A percentile compares a stretch with the other conserved stretches of the same genome.
Conservation (phyloP, 2,797 vertebrate species). For the Sternotherus odoratus region DNA sequence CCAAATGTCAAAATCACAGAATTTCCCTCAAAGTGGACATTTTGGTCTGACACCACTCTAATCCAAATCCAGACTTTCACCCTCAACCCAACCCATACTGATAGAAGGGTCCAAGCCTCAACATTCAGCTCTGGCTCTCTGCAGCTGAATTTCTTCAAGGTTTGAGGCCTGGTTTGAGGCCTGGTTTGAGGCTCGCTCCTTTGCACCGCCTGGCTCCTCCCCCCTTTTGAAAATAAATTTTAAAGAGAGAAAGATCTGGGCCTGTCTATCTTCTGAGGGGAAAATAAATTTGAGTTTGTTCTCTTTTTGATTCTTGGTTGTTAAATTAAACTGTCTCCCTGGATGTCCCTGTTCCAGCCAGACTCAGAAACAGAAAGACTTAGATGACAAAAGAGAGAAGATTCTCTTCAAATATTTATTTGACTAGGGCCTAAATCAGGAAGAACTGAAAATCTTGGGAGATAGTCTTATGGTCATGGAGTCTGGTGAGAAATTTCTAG, state of each 20-base stretch:
- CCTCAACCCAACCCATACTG: too few species aligned
- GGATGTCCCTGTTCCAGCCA: neutral
- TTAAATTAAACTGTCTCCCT: neutral
- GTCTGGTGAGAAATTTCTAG: neutral
- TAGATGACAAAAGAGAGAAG: neutral
- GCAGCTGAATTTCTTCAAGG: neutral
- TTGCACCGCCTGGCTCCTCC: constrained; percentile 77
- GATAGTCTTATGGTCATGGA: neutral
- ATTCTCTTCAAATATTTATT: neutral
- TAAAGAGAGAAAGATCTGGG: neutral
- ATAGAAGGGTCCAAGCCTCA: neutral
- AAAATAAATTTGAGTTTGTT: neutral
- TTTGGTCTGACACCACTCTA: too few species aligned
- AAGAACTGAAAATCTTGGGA: neutral
- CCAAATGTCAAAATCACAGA: neutral
- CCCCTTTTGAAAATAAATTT: constrained; percentile 68
- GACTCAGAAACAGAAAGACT: neutral
- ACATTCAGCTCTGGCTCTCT: neutral
- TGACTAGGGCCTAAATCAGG: neutral
- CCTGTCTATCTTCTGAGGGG: neutral
- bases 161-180: too few species aligned
- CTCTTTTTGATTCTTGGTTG: neutral
- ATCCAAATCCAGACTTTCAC: too few species aligned
- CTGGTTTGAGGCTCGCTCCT: constrained; percentile 84
- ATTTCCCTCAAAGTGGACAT: neutral